Evolutionary conservation across 2,797 vertebrate genomes (phyloP).

Genomic region (Danio tinwini): DNA sequence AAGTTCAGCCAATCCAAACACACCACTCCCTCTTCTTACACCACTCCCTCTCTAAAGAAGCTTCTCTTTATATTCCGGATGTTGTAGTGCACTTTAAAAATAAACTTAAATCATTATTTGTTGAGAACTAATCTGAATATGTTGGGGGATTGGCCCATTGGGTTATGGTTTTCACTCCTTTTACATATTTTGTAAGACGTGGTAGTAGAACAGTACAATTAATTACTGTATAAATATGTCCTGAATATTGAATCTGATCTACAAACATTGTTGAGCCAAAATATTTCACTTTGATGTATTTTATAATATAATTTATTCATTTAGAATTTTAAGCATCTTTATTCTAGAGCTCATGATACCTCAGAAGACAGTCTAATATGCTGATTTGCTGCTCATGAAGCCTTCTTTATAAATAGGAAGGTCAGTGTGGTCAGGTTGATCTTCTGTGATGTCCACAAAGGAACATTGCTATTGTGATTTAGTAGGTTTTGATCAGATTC

Average conservation of each 20-base stretch:
- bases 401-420: neutral
- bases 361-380: too few species aligned
- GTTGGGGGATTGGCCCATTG: neutral
- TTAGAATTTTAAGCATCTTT: too few species aligned
- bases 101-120: neutral
- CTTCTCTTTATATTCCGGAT: neutral
- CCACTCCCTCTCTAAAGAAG: neutral
- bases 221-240: neutral
- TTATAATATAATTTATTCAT: too few species aligned
- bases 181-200: neutral
- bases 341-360: too few species aligned
- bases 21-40: neutral
- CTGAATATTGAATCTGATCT: neutral
- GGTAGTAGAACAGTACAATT: neutral
- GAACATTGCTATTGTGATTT: constrained; percentile 3
- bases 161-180: neutral
- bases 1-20: neutral
- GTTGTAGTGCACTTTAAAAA: neutral
- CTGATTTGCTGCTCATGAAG: too few species aligned
- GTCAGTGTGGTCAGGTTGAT: neutral
- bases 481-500: constrained; percentile 4
- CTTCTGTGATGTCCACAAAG: neutral
- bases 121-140: neutral
- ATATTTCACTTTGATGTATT: neutral
- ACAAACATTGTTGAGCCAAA: neutral